Evolutionary conservation across 2,797 vertebrate species (phyloP).

Genomic region (Selene dorsalis): DNA sequence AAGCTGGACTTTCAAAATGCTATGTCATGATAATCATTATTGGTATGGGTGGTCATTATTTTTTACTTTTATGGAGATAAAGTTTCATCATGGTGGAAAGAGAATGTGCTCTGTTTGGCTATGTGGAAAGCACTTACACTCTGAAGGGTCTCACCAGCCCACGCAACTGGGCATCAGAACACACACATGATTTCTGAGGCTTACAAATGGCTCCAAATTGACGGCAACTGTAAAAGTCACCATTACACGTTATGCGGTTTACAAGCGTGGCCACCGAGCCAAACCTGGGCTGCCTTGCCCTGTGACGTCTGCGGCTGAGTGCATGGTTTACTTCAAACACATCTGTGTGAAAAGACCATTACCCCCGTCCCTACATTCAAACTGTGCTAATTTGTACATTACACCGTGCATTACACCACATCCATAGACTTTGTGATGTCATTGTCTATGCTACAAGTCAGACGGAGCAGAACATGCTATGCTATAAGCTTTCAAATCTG

Average conservation of each 20-base stretch:
- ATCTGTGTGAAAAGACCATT: constrained; percentile 35
- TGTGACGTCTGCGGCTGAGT: constrained; percentile 49
- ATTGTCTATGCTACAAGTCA: constrained; percentile 68
- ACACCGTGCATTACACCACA: constrained; percentile 36
- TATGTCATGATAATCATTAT: constrained; percentile 12
- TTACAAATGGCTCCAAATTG: constrained; percentile 62
- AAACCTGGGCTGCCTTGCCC: constrained; percentile 50
- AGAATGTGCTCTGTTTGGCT: constrained; percentile 24
- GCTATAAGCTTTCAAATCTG: constrained; percentile 54
- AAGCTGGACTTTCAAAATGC: constrained; percentile 23
- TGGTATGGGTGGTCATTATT: constrained; percentile 25
- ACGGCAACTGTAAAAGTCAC: constrained; percentile 63
- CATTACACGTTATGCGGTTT: constrained; percentile 58
- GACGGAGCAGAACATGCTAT: constrained; percentile 51
- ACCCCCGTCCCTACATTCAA: constrained; percentile 48
- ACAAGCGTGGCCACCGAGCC: constrained; percentile 46
- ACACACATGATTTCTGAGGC: constrained; percentile 55
- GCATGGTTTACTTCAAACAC: constrained; percentile 49
- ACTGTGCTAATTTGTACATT: constrained; percentile 49
- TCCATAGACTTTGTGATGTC: constrained; percentile 63
- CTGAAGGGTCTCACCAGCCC: constrained; percentile 26
- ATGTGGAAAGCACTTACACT: constrained; percentile 19
- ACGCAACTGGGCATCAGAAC: constrained; percentile 60
- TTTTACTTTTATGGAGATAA: constrained; percentile 41
- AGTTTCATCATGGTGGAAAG: constrained; percentile 34